A percentile compares a stretch with the other conserved stretches of the same genome.
phyloP scores from a whole-genome alignment of 1,140 invertebrate genomes.

The Pseudomyrmex cubaensis region DNA sequence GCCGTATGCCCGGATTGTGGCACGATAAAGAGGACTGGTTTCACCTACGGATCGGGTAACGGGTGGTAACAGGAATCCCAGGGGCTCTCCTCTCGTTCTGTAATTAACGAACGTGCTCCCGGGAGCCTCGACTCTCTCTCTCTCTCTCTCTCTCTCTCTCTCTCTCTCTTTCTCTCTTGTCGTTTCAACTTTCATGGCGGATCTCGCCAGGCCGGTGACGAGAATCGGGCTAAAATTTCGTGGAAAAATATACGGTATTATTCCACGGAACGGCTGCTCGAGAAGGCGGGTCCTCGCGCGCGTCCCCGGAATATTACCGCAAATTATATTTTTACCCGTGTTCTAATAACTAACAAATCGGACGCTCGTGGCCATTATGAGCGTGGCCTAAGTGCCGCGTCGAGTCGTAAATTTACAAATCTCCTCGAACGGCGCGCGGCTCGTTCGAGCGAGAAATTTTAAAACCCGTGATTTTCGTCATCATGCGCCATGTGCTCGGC shows the following conservation, averaged over 20 bases:
- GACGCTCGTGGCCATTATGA: constrained; percentile 31
- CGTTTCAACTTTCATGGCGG: constrained; percentile 59
- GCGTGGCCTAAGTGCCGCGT: constrained; percentile 43
- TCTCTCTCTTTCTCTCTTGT: not conserved
- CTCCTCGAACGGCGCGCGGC: constrained; percentile 17
- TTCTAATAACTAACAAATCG: constrained; percentile 56
- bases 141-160: constrained; percentile 16
- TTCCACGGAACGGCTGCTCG: not conserved
- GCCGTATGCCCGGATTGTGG: constrained; percentile 7
- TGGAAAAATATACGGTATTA: constrained; percentile 39
- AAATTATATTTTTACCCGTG: constrained; percentile 47
- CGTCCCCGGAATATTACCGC: constrained; percentile 28
- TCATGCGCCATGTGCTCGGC: constrained; percentile 13
- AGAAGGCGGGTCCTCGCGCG: constrained; percentile 5
- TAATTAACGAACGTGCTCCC: constrained; percentile 55
- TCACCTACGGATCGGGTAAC: constrained; percentile 54
- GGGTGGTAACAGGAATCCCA: constrained; percentile 54
- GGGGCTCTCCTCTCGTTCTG: constrained; percentile 34
- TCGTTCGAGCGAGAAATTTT: constrained; percentile 46
- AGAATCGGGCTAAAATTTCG: constrained; percentile 52
- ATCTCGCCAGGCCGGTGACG: constrained; percentile 36
- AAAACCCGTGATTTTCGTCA: constrained; percentile 58
- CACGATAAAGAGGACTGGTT: constrained; percentile 30
- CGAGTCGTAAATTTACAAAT: constrained; percentile 56
- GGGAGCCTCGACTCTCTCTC: constrained; percentile 30